Evolutionary conservation across 2,797 vertebrate genomes (phyloP).

Genomic region (Glossophaga mutica): DNA sequence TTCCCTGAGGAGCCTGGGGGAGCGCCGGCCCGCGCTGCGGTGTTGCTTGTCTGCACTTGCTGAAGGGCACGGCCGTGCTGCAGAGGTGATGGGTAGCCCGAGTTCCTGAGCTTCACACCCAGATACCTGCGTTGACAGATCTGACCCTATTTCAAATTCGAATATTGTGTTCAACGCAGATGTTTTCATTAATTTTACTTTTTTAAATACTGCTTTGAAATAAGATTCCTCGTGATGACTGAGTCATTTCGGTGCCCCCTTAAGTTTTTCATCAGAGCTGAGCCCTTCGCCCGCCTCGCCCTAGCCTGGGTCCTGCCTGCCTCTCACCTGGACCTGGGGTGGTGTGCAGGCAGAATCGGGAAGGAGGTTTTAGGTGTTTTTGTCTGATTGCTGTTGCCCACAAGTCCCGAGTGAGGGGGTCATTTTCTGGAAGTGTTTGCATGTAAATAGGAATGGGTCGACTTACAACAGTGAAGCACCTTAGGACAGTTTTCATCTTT

Average conservation of each 20-base stretch:
- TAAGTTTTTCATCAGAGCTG: not conserved
- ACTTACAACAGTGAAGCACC: not conserved
- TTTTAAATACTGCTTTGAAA: not conserved
- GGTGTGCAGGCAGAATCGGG: not conserved
- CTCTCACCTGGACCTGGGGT: not conserved
- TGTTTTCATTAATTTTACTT: not conserved
- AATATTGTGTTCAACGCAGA: not conserved
- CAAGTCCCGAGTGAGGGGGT: not conserved
- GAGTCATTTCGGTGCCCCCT: not conserved
- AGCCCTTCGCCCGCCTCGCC: not conserved
- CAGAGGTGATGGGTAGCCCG: not conserved
- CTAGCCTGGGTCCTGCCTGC: not conserved
- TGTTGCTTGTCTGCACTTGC: not conserved
- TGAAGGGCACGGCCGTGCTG: not conserved
- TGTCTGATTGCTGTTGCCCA: not conserved
- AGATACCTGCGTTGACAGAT: not conserved
- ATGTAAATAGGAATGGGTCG: not conserved
- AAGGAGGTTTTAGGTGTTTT: not conserved
- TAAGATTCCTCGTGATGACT: not conserved
- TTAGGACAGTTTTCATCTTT: not conserved
- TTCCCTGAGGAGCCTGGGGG: not conserved
- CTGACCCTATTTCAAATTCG: not conserved
- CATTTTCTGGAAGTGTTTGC: not conserved
- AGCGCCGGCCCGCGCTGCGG: rapidly evolving
- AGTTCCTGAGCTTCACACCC: not conserved